Evolutionary conservation across 2,797 vertebrate species (phyloP).

Genomic region (Acrossocheilus fasciatus): DNA sequence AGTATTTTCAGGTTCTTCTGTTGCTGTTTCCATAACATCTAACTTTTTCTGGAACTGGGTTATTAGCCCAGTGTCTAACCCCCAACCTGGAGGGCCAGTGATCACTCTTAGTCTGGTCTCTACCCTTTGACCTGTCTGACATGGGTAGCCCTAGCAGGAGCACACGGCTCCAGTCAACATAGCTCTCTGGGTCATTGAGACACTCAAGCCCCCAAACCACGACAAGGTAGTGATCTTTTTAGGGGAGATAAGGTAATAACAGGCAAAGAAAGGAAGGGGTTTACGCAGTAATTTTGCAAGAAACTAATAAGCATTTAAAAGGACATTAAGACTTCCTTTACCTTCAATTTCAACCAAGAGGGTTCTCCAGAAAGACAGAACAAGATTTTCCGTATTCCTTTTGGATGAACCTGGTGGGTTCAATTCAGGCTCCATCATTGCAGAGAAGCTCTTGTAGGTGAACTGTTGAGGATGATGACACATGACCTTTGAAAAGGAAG

Average conservation of each 20-base stretch:
- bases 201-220: background rate
- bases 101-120: background rate
- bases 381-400: background rate
- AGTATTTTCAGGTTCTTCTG: background rate
- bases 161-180: constrained; percentile 11
- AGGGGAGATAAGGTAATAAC: no score
- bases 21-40: constrained; percentile 6
- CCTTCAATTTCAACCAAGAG: background rate
- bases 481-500: background rate
- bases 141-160: constrained; percentile 12
- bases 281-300: no score
- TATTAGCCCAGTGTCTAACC: constrained; percentile 13
- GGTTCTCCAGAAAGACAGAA: background rate
- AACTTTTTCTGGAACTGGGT: background rate
- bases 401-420: background rate
- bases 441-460: background rate
- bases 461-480: background rate
- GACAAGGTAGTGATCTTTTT: background rate
- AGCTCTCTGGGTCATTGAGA: constrained; percentile 19
- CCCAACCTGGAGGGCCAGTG: background rate
- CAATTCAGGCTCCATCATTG: background rate
- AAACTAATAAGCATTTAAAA: no score
- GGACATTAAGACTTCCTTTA: no score
- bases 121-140: background rate
- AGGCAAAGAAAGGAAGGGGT: no score